Evolutionary conservation across 2,888 invertebrate genomes (phyloP).

Genomic region (Chironomus riparius): DNA sequence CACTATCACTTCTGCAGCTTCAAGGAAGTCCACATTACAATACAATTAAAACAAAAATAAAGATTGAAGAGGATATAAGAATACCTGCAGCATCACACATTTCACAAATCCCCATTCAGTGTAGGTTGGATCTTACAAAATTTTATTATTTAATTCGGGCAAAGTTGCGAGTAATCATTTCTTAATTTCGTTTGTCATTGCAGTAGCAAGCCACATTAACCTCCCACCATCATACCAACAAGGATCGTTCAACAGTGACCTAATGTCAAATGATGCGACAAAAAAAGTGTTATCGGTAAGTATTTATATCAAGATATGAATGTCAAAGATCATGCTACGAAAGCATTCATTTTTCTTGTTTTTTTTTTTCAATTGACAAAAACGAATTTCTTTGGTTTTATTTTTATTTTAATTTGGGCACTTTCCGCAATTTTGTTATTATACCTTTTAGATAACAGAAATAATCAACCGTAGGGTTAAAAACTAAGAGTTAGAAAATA

Average conservation of each 20-base stretch:
- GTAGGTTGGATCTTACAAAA: neutral
- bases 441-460: conserved; percentile 24
- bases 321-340: neutral
- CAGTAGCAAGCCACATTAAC: conserved; percentile 4
- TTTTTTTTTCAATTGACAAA: neutral
- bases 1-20: conserved; percentile 8
- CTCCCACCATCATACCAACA: neutral
- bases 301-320: neutral
- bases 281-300: conserved; percentile 23
- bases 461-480: conserved; percentile 12
- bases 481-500: neutral
- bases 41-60: neutral
- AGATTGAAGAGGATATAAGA: conserved; percentile 14
- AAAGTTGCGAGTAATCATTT: neutral
- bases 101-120: neutral
- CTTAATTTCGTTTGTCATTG: neutral
- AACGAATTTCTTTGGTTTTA: neutral
- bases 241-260: neutral
- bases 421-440: conserved; percentile 11
- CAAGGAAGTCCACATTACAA: neutral
- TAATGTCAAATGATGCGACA: conserved; percentile 1
- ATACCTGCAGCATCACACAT: neutral
- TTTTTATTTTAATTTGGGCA: conserved; percentile 21
- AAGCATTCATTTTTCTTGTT: neutral
- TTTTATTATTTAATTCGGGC: neutral